Evolutionary conservation across 2,797 vertebrate genomes (phyloP).

Genomic region (Acanthornis magna): DNA sequence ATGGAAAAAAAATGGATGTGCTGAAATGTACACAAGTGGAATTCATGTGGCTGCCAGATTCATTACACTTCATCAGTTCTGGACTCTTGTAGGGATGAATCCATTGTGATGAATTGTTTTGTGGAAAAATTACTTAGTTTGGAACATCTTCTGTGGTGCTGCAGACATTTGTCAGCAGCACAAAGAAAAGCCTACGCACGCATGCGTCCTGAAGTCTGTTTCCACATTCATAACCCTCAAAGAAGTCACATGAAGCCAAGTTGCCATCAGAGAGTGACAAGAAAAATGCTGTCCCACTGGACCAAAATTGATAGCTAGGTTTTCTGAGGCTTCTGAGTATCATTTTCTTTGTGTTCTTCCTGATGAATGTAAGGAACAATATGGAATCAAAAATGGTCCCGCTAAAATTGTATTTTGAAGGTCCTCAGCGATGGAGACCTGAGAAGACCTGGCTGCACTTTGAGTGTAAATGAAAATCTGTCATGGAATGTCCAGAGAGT

Average conservation of each 20-base stretch:
- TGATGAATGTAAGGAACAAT: not conserved
- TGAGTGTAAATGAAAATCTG: not conserved
- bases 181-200: not conserved
- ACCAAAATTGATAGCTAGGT: not conserved
- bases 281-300: not conserved
- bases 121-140: conserved; percentile 59
- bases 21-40: conserved; percentile 24
- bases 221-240: not conserved
- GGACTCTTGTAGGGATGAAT: conserved; percentile 11
- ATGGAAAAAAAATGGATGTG: not conserved
- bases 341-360: not conserved
- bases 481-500: not conserved
- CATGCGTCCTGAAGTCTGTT: not conserved
- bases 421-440: not conserved
- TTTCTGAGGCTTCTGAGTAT: not conserved
- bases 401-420: not conserved
- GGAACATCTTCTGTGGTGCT: conserved; percentile 58
- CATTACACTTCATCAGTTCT: conserved; percentile 58
- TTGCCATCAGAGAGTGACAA: not conserved
- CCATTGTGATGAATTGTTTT: conserved; percentile 47
- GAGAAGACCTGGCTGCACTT: not conserved
- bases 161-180: not conserved
- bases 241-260: not conserved
- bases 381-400: not conserved
- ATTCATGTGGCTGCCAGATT: conserved; percentile 51